Percentiles rank a stretch among this genome's conserved stretches.
These are phyloP conservation scores for Crypturellus tataupa DNA, from an alignment of 2,797 vertebrate genomes.

Conservation along the genomic window DNA sequence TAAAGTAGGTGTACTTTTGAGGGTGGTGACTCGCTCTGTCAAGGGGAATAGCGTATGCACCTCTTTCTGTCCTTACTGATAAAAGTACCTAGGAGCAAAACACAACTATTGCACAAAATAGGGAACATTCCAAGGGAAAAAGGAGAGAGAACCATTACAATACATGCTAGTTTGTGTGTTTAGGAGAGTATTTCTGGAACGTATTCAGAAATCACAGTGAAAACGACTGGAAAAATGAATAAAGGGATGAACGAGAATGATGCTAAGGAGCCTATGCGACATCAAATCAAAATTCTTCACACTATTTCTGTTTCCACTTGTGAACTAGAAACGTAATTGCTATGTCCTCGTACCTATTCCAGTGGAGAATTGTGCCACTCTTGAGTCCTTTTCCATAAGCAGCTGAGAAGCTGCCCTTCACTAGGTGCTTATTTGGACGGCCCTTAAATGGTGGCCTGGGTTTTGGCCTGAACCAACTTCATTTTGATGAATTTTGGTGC, in stretches of 20 bases:
- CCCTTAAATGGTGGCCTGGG: neutral
- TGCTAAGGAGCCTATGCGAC: neutral
- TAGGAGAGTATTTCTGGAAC: neutral
- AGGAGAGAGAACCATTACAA: neutral
- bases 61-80: neutral
- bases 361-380: neutral
- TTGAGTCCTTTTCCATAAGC: neutral
- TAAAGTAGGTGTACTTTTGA: neutral
- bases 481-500: neutral
- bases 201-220: neutral
- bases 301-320: neutral
- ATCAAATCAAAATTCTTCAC: neutral
- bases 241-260: neutral
- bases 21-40: neutral
- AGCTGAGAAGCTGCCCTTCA: neutral
- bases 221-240: neutral
- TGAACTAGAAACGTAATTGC: neutral
- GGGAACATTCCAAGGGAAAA: neutral
- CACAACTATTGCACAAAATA: neutral
- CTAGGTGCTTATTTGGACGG: rapidly evolving
- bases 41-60: neutral
- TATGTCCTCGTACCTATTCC: neutral
- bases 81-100: neutral
- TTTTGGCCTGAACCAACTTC: neutral
- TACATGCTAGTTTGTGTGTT: neutral